A percentile compares a stretch with the other conserved stretches of the same genome.
Evolutionary conservation across 2,797 vertebrate species (phyloP).

Genomic region (Poecilia gillii): DNA sequence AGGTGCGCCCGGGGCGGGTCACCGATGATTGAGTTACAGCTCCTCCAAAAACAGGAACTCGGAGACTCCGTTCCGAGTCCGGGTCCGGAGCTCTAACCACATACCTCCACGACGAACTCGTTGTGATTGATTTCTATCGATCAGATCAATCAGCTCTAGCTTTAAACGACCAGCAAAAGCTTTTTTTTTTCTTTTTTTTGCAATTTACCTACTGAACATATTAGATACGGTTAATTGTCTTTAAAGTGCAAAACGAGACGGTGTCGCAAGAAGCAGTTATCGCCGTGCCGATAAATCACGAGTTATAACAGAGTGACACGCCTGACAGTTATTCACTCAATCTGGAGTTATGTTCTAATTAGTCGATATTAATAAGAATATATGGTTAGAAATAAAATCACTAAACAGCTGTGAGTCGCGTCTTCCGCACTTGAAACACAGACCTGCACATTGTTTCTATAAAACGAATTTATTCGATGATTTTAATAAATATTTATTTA

Average conservation of each 20-base stretch:
- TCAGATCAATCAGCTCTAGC: constrained; percentile 51
- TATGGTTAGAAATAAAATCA: neutral
- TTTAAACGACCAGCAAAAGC: constrained; percentile 37
- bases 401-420: neutral
- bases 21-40: constrained; percentile 51
- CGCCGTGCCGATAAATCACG: neutral
- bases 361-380: neutral
- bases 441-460: neutral
- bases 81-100: constrained; percentile 8
- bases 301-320: neutral
- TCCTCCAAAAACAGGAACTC: constrained; percentile 12
- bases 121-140: constrained; percentile 64
- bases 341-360: neutral
- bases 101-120: constrained; percentile 14
- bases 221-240: constrained; percentile 39
- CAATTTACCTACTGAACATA: constrained; percentile 33
- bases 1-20: constrained; percentile 54
- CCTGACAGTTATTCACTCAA: neutral
- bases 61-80: neutral
- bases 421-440: neutral
- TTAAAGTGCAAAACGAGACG: constrained; percentile 19
- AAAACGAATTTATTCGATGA: neutral
- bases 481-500: neutral
- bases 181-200: constrained; percentile 22
- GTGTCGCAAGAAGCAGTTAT: neutral